A percentile compares a stretch with the other conserved stretches of the same genome.
phyloP scores from a whole-genome alignment of 2,113 vertebrate genomes.

The Heterotis niloticus region DNA sequence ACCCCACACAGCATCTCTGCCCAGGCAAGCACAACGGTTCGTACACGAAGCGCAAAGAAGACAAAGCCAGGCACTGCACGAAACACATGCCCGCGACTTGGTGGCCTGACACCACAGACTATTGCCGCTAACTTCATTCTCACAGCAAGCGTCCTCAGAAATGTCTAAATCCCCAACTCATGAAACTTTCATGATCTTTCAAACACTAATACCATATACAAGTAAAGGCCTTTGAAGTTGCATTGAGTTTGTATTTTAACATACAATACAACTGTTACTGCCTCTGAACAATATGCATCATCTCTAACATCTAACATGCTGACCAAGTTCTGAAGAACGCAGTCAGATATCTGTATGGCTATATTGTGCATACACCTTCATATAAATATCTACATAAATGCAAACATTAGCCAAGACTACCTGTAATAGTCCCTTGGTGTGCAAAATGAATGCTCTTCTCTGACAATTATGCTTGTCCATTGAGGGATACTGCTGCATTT shows the following conservation, averaged over 20 bases:
- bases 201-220: neutral
- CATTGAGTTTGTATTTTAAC: constrained; percentile 17
- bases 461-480: constrained; percentile 37
- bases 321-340: constrained; percentile 14
- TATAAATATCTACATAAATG: constrained; percentile 30
- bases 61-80: constrained; percentile 29
- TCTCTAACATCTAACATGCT: constrained; percentile 23
- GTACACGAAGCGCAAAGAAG: constrained; percentile 40
- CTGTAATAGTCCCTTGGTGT: constrained; percentile 21
- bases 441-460: constrained; percentile 32
- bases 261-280: constrained; percentile 40
- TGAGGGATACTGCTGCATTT: constrained; percentile 35
- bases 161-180: constrained; percentile 32
- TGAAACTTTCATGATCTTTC: neutral
- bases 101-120: neutral
- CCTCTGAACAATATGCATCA: constrained; percentile 28
- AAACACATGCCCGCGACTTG: constrained; percentile 35
- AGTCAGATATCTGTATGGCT: constrained; percentile 16
- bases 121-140: constrained; percentile 38
- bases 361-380: constrained; percentile 23
- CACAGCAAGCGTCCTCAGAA: constrained; percentile 27
- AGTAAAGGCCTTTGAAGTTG: neutral
- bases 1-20: constrained; percentile 32
- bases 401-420: constrained; percentile 14
- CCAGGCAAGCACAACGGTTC: constrained; percentile 54